Base-by-base conservation (phyloP, 1,140 invertebrate species). In the Achroia grisella region DNA sequence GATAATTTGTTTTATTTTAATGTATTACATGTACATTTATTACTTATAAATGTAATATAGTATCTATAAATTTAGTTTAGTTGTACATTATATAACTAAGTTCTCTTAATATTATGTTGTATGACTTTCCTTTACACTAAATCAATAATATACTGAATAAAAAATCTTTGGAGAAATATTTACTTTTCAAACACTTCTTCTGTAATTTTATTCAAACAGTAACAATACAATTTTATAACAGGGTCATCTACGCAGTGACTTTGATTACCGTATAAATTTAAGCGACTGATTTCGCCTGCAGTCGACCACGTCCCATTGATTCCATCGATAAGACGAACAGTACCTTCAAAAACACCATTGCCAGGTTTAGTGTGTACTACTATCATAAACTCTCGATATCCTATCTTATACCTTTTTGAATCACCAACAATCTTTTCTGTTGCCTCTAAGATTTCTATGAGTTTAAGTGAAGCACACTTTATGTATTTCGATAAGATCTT, bases 261-360 rank as follows among this genome's bases (percentile, higher is more conserved):
- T 73, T 94, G 92, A 47, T 88, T 88, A 2, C 90, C 90, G 53
- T 94, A 94, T 13, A 90, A 63, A 71, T 94, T 94, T 10, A 94
- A 81, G 27, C 93, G 86, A 54, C 92, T 93, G 4, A 94, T 87
- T 1, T 88, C 89, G 1, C 91, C 92, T 0, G 88, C 87, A 0
- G 90, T 49, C 1, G 80, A 71, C 39, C 52, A 87, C n/a, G 3
- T 37, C n/a, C n/a, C n/a, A n/a, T n/a, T n/a, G n/a, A n/a, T n/a
- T n/a, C 8, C 53, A 63, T 44, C 52, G 48, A n/a, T n/a, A n/a
- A n/a, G n/a, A 1, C 87, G 68, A 0, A 93, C 76, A 0, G 92
- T 92, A 0, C 88, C 90, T 67, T 94, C 93, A 60, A 94, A 94
- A 12, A 92, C 70, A 0, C 87, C 93, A 10, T 88, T 71, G 5